Evolutionary conservation across 2,113 vertebrate species (phyloP), one percentile per base, ranked within the genome.

Genomic region (Trematocara marginatum): DNA sequence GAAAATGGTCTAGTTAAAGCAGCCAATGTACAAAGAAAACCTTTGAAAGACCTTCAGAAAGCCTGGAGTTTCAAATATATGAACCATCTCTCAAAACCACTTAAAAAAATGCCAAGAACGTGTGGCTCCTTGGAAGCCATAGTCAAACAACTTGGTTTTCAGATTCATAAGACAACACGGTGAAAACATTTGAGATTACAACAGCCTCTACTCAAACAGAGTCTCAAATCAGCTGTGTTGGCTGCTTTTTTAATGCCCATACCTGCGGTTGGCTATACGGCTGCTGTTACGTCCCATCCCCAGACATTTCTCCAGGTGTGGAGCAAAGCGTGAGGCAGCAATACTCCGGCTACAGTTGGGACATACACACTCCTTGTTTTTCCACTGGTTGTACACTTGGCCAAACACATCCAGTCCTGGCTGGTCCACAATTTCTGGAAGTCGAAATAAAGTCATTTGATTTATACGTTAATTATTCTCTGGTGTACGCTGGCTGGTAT

Each of bases 331-430:
- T 1, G 99, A 99, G 16, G 99, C 99, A 0, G 99, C 98, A 13
- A 99, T 99, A 94, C 98, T 99, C 80, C 98, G 97, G 95, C 96
- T 99, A 95, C 99, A 99, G 96, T 99, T 99, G 86, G 98, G 98
- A 96, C 99, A 99, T 4, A 99, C 98, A 3, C 98, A 99, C 94
- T 99, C 98, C 93, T 99, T 99, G 96, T 98, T 99, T 95, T 99
- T 99, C 98, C 99, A 99, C 95, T 99, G 99, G 96, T 99, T 99
- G 95, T 98, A 99, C 83, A 99, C 99, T 95, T 99, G 98, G 87
- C 98, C 99, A 35, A 99, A 99, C 92, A 99, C 99, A 91, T 99
- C 99, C 96, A 99, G 95, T 2, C 99, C 98, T 0, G 98, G 98
- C 97, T 99, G 98, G 97, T 99, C 99, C 96, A 99, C 97, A 84